Conservation (phyloP, 2,113 vertebrate genomes). For the Sclerurus mexicanus region DNA sequence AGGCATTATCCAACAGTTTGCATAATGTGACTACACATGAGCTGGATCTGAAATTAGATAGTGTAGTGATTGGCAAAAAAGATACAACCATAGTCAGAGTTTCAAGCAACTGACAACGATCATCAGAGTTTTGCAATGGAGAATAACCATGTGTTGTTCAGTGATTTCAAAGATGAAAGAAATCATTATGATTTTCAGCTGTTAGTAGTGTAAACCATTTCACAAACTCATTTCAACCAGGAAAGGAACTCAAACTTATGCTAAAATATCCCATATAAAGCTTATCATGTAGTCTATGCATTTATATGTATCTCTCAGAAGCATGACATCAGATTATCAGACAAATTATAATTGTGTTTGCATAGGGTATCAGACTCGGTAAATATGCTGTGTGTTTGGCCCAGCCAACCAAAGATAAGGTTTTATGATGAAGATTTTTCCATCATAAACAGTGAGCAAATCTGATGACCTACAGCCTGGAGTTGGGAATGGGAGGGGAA, state of each 20-base stretch:
- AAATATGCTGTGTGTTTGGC: background rate
- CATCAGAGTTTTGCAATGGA: slow-evolving; percentile 4
- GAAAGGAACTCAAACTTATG: background rate
- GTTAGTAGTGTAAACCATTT: background rate
- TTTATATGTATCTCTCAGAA: background rate
- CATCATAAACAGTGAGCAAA: background rate
- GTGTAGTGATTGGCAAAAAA: background rate
- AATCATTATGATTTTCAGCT: slow-evolving; percentile 34
- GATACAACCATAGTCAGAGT: background rate
- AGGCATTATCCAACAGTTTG: background rate
- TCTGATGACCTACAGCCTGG: background rate
- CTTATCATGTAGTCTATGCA: background rate
- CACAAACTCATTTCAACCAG: background rate
- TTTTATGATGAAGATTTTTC: background rate
- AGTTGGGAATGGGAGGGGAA: background rate
- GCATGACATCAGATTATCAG: background rate
- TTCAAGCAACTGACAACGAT: background rate
- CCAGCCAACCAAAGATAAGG: background rate
- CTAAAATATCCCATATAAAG: background rate
- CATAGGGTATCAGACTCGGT: background rate
- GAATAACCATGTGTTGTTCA: background rate
- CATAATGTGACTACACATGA: background rate
- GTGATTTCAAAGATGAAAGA: slow-evolving; percentile 40
- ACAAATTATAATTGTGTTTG: background rate
- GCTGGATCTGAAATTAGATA: background rate